Conservation (phyloP, 2,113 vertebrate species). For the Phylloscopus trochilus region DNA sequence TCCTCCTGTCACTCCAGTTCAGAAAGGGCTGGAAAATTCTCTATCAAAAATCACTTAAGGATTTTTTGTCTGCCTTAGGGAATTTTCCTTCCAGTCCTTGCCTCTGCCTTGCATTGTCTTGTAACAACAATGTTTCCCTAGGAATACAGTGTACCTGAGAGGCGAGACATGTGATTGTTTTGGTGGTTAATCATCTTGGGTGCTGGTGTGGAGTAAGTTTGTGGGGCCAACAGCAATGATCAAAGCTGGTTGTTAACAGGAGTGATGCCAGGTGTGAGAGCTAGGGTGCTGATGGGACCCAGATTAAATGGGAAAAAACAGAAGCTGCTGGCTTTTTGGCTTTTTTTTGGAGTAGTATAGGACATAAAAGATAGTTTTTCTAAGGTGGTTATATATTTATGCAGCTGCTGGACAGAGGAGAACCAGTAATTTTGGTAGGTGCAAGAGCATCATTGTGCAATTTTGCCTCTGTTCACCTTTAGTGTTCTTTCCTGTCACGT, state of each 20-base stretch:
- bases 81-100: neutral
- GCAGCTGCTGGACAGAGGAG: neutral
- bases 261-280: neutral
- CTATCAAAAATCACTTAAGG: neutral
- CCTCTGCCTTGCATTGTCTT: neutral
- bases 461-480: neutral
- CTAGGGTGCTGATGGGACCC: neutral
- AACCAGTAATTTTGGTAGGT: neutral
- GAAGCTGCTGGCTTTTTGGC: neutral
- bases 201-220: neutral
- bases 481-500: neutral
- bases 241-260: neutral
- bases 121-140: neutral
- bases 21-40: conserved; percentile 15
- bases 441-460: rapidly evolving
- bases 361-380: neutral
- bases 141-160: neutral
- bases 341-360: neutral
- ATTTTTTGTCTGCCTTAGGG: neutral
- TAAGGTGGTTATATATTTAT: neutral
- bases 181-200: neutral
- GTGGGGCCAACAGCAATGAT: neutral
- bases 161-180: neutral
- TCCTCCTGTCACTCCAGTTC: neutral
- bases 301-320: neutral